Percentiles rank a stretch among this genome's conserved stretches.
Conservation (phyloP, 1,140 invertebrate genomes). For the Heliconius eleuchia region DNA sequence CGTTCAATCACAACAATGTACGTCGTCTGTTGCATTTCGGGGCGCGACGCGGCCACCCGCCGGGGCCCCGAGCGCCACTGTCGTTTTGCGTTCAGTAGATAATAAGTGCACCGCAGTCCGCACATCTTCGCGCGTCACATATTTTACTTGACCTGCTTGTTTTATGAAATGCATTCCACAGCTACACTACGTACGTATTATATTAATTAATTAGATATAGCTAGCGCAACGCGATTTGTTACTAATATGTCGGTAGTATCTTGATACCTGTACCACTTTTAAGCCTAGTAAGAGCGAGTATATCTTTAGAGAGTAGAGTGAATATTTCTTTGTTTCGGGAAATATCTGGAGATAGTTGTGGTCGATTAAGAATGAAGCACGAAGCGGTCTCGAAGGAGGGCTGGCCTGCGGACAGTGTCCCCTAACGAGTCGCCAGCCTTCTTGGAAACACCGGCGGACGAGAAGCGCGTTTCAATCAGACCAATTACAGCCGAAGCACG, state of each 20-base stretch:
- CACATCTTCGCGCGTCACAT: slow-evolving; percentile 59
- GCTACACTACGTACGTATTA: neutral
- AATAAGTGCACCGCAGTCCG: slow-evolving; percentile 62
- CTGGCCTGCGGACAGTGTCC: slow-evolving; percentile 63
- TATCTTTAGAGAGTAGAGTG: neutral
- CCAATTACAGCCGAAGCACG: slow-evolving; percentile 74
- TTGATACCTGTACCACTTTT: neutral
- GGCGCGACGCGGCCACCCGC: slow-evolving; percentile 61
- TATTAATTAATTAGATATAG: neutral
- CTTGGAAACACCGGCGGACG: slow-evolving; percentile 67
- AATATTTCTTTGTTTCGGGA: neutral
- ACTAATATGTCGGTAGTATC: neutral
- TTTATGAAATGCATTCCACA: slow-evolving; percentile 52
- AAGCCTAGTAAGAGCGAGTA: neutral
- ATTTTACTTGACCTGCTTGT: slow-evolving; percentile 51
- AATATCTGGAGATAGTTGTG: neutral
- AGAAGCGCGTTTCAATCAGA: slow-evolving; percentile 76
- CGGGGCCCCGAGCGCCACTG: slow-evolving; percentile 59
- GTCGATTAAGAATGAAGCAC: slow-evolving; percentile 61
- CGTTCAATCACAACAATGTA: neutral
- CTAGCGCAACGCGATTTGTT: neutral
- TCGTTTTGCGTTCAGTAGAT: slow-evolving; percentile 64
- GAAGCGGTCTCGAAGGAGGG: slow-evolving; percentile 48
- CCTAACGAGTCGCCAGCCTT: slow-evolving; percentile 71
- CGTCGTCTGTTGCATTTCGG: slow-evolving; percentile 55